phyloP scores from a whole-genome alignment of 2,888 invertebrate genomes.

The Leucania comma region DNA sequence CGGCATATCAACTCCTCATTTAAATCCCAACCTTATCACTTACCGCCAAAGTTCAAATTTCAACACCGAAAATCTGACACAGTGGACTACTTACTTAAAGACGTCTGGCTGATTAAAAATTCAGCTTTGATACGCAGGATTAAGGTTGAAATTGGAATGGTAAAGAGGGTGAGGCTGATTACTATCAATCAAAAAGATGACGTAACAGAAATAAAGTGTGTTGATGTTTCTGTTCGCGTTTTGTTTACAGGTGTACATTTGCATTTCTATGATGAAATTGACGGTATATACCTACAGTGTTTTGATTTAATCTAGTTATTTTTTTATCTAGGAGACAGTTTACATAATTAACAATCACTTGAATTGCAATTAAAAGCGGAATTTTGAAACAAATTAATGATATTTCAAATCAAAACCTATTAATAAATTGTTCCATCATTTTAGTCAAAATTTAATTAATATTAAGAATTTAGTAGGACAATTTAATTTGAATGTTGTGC shows the following conservation, averaged over 20 bases:
- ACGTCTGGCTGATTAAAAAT: background rate
- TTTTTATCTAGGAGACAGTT: background rate
- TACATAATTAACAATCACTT: too few species aligned
- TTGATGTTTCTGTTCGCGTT: constrained; percentile 44
- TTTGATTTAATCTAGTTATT: background rate
- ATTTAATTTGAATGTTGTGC: too few species aligned
- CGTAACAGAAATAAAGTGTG: constrained; percentile 49
- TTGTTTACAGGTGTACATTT: constrained; percentile 50
- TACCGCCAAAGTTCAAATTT: constrained; percentile 19
- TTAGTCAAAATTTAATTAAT: too few species aligned
- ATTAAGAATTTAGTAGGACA: too few species aligned
- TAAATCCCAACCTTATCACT: constrained; percentile 36
- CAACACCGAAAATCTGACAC: background rate
- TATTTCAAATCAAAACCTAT: too few species aligned
- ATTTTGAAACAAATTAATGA: too few species aligned
- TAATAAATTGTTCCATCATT: too few species aligned
- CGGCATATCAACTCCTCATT: constrained; percentile 6
- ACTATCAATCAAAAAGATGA: constrained; percentile 60
- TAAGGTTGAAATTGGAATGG: constrained; percentile 40
- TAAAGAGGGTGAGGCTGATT: constrained; percentile 21
- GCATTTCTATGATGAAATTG: constrained; percentile 11
- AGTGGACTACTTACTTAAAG: constrained; percentile 32
- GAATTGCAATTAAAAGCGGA: too few species aligned
- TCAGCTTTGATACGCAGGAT: background rate
- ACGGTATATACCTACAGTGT: constrained; percentile 2